Evolutionary conservation across 2,888 invertebrate species (phyloP).

Genomic region (Hirtodrosophila duncani): DNA sequence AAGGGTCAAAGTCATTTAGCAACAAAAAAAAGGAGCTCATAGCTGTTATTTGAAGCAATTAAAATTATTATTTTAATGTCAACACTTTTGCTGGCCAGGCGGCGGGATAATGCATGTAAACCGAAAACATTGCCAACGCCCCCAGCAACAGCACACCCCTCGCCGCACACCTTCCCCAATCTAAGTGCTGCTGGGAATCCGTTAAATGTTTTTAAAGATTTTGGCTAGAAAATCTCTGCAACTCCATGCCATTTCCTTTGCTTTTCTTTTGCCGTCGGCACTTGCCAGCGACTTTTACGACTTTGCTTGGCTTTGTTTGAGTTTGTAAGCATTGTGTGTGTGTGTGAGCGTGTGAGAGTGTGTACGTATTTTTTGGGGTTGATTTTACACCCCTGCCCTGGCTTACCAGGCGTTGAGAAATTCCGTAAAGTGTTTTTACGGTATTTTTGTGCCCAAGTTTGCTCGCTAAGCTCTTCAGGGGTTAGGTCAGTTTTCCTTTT

Average conservation of each 20-base stretch:
- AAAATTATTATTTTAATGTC: conserved; percentile 78
- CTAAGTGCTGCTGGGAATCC: too few species aligned
- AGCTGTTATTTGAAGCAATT: conserved; percentile 75
- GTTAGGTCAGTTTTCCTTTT: conserved; percentile 66
- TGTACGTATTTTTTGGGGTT: conserved; percentile 56
- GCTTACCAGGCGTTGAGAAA: conserved; percentile 73
- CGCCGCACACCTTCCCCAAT: conserved; percentile 2
- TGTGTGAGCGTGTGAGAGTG: not conserved
- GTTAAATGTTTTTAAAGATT: conserved; percentile 70
- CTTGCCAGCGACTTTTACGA: conserved; percentile 49
- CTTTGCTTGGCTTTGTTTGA: conserved; percentile 39
- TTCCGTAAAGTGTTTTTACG: conserved; percentile 74
- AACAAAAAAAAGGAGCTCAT: conserved; percentile 25
- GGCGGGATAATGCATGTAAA: conserved; percentile 72
- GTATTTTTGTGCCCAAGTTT: conserved; percentile 54
- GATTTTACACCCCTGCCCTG: conserved; percentile 64
- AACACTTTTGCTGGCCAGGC: conserved; percentile 68
- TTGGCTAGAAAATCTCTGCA: conserved; percentile 12
- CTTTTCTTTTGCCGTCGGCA: conserved; percentile 61
- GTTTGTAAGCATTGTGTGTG: conserved; percentile 24
- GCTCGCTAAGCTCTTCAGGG: conserved; percentile 31
- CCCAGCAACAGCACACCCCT: conserved; percentile 1
- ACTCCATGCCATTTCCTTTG: not conserved
- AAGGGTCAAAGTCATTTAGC: conserved; percentile 52
- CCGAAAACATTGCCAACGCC: conserved; percentile 55